Evolutionary conservation across 2,797 vertebrate species (phyloP).

Genomic region (Parambassis ranga): DNA sequence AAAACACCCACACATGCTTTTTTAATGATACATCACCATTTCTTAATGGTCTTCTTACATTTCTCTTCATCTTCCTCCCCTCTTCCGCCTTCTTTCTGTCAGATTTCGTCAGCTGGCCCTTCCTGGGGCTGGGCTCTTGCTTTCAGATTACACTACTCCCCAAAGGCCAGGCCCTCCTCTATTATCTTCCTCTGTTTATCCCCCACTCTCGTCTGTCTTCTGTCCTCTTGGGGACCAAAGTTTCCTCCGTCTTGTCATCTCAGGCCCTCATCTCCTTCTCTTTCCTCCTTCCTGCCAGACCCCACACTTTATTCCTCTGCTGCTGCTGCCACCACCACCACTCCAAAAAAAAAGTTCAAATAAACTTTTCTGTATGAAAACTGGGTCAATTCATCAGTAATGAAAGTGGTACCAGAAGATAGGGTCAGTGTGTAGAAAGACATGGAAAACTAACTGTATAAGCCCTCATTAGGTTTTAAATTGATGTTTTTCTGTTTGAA

Average conservation of each 20-base stretch:
- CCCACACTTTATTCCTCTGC: not conserved
- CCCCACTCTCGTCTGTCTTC: slow-evolving; percentile 21
- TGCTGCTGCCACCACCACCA: not conserved
- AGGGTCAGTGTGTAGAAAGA: not conserved
- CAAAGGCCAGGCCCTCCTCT: slow-evolving; percentile 23
- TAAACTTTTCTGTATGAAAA: slow-evolving; percentile 8
- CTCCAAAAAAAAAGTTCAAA: not conserved
- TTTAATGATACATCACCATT: slow-evolving; percentile 33
- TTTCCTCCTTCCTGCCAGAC: slow-evolving; percentile 22
- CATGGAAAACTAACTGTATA: not conserved
- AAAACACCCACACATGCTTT: not conserved
- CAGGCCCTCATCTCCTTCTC: slow-evolving; percentile 9
- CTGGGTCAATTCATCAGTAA: not conserved
- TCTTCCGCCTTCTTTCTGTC: slow-evolving; percentile 40
- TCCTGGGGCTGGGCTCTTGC: slow-evolving; percentile 48
- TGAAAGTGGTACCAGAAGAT: not conserved
- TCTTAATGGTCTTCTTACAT: slow-evolving; percentile 14
- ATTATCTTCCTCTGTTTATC: slow-evolving; percentile 51
- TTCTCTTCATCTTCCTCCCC: not conserved
- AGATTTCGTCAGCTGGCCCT: slow-evolving; percentile 62
- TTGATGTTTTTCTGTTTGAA: too few relatives aligned
- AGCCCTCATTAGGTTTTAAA: not conserved
- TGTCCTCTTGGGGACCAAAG: slow-evolving; percentile 26
- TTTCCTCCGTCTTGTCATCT: slow-evolving; percentile 35
- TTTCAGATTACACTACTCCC: slow-evolving; percentile 65